phyloP scores from a whole-genome alignment of 1,140 invertebrate genomes.

The Trinorchestia longiramus region DNA sequence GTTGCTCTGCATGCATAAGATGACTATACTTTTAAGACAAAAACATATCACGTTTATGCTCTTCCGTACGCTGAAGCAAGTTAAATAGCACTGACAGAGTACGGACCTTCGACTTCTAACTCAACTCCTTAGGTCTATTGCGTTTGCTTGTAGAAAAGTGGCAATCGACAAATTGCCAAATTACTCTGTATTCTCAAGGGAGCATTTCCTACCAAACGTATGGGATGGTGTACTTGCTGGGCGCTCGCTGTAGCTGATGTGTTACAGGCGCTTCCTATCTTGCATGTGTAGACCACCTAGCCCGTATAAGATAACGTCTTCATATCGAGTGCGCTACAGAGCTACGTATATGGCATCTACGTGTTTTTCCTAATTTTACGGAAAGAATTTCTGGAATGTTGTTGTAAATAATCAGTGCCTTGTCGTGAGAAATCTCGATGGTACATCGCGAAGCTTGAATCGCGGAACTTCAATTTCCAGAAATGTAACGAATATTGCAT shows the following conservation, averaged over 20 bases:
- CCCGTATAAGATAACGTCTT: background rate
- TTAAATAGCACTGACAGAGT: background rate
- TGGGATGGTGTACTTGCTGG: conserved; percentile 24
- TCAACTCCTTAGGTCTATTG: background rate
- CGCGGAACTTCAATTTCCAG: background rate
- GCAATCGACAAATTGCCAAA: conserved; percentile 49
- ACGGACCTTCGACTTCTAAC: background rate
- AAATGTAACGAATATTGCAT: background rate
- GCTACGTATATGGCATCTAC: background rate
- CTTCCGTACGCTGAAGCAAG: background rate
- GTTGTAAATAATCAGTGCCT: background rate
- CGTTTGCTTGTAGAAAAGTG: conserved; percentile 20
- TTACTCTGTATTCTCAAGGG: conserved; percentile 30
- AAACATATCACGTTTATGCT: background rate
- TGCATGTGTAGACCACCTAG: background rate
- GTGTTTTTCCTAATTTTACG: background rate
- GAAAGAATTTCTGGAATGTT: background rate
- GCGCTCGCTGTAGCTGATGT: background rate
- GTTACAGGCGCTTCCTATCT: conserved; percentile 37
- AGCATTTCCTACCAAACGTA: conserved; percentile 43
- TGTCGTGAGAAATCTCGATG: background rate
- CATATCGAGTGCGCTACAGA: background rate
- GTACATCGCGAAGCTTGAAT: background rate
- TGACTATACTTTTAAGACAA: background rate
- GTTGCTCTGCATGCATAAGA: background rate